Conservation (phyloP, 1,140 invertebrate species). For the Drosophila parabipectinata region DNA sequence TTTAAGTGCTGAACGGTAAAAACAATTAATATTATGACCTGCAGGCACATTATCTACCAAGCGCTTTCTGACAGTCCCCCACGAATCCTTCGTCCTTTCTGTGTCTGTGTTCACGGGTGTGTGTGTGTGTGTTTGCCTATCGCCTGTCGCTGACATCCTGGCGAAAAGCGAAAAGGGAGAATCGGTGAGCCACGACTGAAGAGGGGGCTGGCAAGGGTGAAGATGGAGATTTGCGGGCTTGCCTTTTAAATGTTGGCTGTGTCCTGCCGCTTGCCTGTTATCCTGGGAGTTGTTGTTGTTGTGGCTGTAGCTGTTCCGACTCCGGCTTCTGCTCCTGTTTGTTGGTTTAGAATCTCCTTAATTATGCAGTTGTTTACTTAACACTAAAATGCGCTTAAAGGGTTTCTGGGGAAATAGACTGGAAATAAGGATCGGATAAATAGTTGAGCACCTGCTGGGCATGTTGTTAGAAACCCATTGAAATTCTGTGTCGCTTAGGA, state of each 20-base stretch:
- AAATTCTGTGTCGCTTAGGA: not conserved
- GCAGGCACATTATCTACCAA: constrained; percentile 71
- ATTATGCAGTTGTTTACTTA: constrained; percentile 67
- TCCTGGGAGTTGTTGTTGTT: constrained; percentile 6
- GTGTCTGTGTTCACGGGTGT: constrained; percentile 2
- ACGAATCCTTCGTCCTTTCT: constrained; percentile 16
- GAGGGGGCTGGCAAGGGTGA: not conserved
- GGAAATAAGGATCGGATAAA: constrained; percentile 30
- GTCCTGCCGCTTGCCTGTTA: constrained; percentile 27
- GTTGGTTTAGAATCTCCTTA: constrained; percentile 53
- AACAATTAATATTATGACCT: constrained; percentile 82
- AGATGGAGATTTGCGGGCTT: constrained; percentile 14
- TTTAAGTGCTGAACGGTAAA: constrained; percentile 62
- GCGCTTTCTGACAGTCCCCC: constrained; percentile 1
- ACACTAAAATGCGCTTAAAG: constrained; percentile 55
- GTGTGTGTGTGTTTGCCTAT: constrained; percentile 57
- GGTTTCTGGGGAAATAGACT: constrained; percentile 49
- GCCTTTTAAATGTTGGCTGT: constrained; percentile 53
- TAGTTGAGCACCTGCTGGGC: constrained; percentile 22
- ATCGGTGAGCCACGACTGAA: constrained; percentile 12
- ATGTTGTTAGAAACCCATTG: not conserved
- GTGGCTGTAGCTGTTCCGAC: not conserved
- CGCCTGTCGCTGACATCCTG: constrained; percentile 71
- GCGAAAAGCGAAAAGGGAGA: constrained; percentile 31
- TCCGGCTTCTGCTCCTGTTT: constrained; percentile 23